These are phyloP conservation scores for Sipha flava DNA, from an alignment of 1,140 invertebrate genomes.

Conservation along the genomic window DNA sequence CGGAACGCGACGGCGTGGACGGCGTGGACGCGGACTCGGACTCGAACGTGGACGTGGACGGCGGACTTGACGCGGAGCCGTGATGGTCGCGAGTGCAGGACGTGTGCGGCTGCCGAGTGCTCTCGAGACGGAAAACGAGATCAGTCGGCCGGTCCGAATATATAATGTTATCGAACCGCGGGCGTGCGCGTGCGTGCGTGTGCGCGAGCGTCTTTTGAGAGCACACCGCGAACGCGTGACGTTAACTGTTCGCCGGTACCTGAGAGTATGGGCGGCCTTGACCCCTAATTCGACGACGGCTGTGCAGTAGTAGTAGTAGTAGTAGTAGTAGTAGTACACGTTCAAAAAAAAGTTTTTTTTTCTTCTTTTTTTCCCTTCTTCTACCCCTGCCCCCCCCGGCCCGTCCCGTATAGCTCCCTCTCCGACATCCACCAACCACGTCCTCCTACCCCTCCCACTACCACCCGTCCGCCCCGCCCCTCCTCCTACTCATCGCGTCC, in stretches of 20 bases:
- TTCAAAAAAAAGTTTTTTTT: conserved; percentile 5
- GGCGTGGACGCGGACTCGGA: no score
- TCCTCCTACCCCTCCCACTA: no score
- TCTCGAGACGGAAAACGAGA: conserved; percentile 22
- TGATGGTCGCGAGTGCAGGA: neutral
- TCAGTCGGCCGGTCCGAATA: conserved; percentile 26
- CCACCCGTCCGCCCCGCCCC: no score
- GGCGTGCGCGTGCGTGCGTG: neutral
- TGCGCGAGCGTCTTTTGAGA: conserved; percentile 26
- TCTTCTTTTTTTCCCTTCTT: neutral
- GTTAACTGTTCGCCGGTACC: conserved; percentile 27
- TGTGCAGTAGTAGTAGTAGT: no score
- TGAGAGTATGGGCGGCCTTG: conserved; percentile 3
- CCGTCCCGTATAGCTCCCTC: no score
- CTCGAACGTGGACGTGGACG: no score
- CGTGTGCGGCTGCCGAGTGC: neutral
- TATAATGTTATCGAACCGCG: neutral
- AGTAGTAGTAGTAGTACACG: neutral
- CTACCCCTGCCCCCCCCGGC: neutral
- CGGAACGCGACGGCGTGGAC: no score
- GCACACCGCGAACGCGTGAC: conserved; percentile 7
- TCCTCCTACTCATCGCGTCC: no score
- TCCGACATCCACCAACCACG: no score
- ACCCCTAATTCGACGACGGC: conserved; percentile 3
- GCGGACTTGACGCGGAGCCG: neutral